Base-by-base conservation (phyloP, 2,888 invertebrate genomes). In the Pimpla rufipes region DNA sequence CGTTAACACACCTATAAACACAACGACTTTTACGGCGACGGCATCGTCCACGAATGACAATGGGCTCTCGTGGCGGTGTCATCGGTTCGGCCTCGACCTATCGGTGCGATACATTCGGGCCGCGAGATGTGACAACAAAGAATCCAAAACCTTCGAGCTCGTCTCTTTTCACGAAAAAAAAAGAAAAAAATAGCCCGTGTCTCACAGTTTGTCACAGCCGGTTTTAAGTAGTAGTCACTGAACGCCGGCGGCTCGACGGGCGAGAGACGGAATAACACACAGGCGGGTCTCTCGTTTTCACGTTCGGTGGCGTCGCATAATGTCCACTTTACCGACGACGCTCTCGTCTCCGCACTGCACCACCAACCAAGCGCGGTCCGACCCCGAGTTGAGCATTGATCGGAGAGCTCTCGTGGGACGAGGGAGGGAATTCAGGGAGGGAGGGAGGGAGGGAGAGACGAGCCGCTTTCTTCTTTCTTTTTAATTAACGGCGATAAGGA, bases 11-110 rank as follows among this genome's bases (percentile, higher is more conserved):
- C 76, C 71, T 76, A 76, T 75, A 81, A 79, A 59, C 66, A 71
- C 78, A 29, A 37, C 52, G 68, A 35, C 70, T 55, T 35, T 35
- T 35, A 70, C 62, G 62, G 73, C 45, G 55, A 73, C 42, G 67
- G 68, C 18, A 64, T 57, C 76, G 76, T 81, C 82, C 71, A 52
- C 79, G 81, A 75, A 83, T 75, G 47, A 79, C 82, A 77, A 77
- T 79, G 47, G 66, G 68, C 18, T 77, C 57, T 67, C 74, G 70
- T 52, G 45, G 52, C 57, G 18, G 1, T 45, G 18, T 55, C 57
- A 45, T 71, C 45, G 59, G 16, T 16, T 62, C 59, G 37, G 8
- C 16, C 16, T 40, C 16, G 37, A 62, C n/a, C 37, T 37, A 45
- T 29, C 59, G 13, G 29, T 11, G 37, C 10, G 37, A 18, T 18